phyloP scores from a whole-genome alignment of 92 coral and sea anemone species.

The Desmophyllum pertusum region DNA sequence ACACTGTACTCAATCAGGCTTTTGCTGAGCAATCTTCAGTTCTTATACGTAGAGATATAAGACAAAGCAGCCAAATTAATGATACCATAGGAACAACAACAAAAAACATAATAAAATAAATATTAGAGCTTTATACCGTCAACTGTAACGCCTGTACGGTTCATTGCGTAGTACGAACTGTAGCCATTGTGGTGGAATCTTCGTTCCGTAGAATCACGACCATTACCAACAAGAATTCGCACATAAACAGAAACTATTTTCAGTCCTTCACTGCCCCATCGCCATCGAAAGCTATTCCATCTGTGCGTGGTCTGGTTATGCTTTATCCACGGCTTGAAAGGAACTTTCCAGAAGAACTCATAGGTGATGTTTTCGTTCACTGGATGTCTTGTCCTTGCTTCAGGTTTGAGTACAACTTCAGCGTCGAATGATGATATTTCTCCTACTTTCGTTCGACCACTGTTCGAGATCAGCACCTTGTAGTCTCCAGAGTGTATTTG shows the following conservation, averaged over 20 bases:
- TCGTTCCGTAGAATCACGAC: background rate
- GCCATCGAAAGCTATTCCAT: constrained; percentile 20
- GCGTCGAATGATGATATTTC: constrained; percentile 57
- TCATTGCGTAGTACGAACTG: background rate
- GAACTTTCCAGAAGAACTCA: constrained; percentile 29
- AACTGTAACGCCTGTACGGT: constrained; percentile 15
- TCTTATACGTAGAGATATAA: no score
- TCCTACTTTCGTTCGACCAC: constrained; percentile 52
- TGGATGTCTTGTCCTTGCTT: background rate
- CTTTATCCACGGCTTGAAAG: constrained; percentile 17
- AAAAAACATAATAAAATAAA: background rate
- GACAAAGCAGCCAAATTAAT: background rate
- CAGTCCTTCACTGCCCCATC: constrained; percentile 11
- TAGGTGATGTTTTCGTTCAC: background rate
- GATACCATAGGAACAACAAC: background rate
- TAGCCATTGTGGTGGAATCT: background rate
- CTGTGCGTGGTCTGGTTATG: background rate
- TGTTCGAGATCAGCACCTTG: constrained; percentile 43
- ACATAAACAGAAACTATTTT: constrained; percentile 25
- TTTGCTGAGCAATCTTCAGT: no score
- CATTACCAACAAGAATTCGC: background rate
- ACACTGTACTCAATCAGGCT: no score
- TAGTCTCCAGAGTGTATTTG: constrained; percentile 8
- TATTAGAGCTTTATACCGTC: background rate
- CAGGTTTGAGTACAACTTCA: constrained; percentile 20